Evolutionary conservation across 2,113 vertebrate species (phyloP), one percentile per base, ranked within the genome.

Genomic region (Nothoprocta perdicaria): DNA sequence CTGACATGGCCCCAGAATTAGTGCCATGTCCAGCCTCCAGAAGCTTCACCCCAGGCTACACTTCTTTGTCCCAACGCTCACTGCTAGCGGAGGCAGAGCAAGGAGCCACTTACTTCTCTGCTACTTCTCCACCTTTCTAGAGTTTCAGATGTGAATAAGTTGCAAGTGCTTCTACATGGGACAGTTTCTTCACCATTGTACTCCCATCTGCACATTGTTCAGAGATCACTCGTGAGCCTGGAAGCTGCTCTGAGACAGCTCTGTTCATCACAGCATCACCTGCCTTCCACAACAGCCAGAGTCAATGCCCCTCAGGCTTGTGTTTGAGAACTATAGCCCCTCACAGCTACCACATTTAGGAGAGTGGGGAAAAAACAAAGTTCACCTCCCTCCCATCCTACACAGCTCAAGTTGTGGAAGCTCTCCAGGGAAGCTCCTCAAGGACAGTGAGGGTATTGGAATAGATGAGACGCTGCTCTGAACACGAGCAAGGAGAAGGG

Each of bases 191-290:
- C 2, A 2, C 24, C 0, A 0, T n/a, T 53, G 29, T 53, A 7
- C 40, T 66, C 35, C 26, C 1, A 0, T 41, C 12, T 61, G 31
- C 2, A 0, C 0, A 0, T 3, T 19, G 17, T 15, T 45, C 50
- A 71, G 79, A 38, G 38, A 26, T 52, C 33, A 16, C 33, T 60
- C 22, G 3, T 9, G 62, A 35, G 58, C 16, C 5, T 9, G 38
- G 40, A 57, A 66, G 35, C 68, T 80, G 10, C 43, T 87, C 23
- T 31, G 21, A 62, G 33, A 35, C 60, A 14, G 27, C n/a, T 62
- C 33, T 41, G 61, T 43, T 68, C 66, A 48, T 14, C 57, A 33
- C 3, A n/a, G 33, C 9, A 35, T 50, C n/a, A 19, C 3, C 22
- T 38, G 66, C 9, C 40, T 33, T 67, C 50, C 62, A 5, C 18